Base-by-base conservation (phyloP, 2,113 vertebrate genomes). In the Pampusana beccarii region DNA sequence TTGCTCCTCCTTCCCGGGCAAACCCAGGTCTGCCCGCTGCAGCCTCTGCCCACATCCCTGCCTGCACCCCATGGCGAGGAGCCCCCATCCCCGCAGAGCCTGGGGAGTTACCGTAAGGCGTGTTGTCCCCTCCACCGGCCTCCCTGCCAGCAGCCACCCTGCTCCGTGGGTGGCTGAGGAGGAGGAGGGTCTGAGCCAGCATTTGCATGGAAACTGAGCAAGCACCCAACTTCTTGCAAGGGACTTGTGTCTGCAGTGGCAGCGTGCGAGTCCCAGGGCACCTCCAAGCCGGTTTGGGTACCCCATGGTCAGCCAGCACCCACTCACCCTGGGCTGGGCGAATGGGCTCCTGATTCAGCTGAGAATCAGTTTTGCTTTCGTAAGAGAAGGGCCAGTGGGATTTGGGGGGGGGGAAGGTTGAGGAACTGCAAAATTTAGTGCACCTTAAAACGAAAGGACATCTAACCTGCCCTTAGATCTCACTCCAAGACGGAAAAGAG, bases 391-490 rank as follows among this genome's bases (percentile, higher is more conserved):
- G 73, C 38, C 36, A 4, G 80, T 0, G 0, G 72, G 79, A 44
- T 34, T 10, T 16, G 26, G 40, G 16, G 16, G 20, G 50, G 34
- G n/a, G 54, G 6, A 4, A 31, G 64, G 28, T 7, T 48, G 86
- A 92, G 88, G 33, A 97, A 94, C 77, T 50, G 75, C 83, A 61
- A 92, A 73, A 86, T 51, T 70, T 80, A 91, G 93, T 94, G 91
- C 86, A 92, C 87, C 90, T 95, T 88, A 96, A 97, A 98, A 97
- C 40, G 20, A 92, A 93, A 85, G 84, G 85, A 86, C 81, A 79
- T 77, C 88, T 93, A 92, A 93, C 65, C 92, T 90, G 92, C 88
- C 94, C 92, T 92, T 74, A 90, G 46, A 70, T 70, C 96, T 96
- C 93, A 95, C 84, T 92, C 80, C 95, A 72, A 96, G 92, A 90